A percentile compares a stretch with the other conserved stretches of the same genome.
Evolutionary conservation across 2,797 vertebrate genomes (phyloP).

Genomic region (Nannoperca obscura): DNA sequence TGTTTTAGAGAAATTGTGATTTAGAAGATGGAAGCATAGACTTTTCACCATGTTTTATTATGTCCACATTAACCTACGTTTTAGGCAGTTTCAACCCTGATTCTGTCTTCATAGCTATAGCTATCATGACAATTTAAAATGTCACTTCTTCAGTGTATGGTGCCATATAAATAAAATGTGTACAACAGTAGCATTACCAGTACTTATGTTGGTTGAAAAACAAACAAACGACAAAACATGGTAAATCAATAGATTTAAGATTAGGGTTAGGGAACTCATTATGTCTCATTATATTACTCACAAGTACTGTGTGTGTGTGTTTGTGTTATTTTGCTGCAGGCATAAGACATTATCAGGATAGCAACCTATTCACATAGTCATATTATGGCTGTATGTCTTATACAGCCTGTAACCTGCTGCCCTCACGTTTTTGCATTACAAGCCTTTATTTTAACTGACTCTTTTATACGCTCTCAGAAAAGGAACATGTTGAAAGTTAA

Average conservation of each 20-base stretch:
- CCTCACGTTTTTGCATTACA: background rate
- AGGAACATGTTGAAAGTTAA: background rate
- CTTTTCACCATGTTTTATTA: background rate
- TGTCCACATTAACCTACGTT: too few relatives aligned
- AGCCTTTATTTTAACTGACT: background rate
- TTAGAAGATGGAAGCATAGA: background rate
- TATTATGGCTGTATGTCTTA: background rate
- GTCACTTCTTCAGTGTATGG: too few relatives aligned
- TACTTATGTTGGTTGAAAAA: background rate
- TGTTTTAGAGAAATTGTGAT: background rate
- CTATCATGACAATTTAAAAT: too few relatives aligned
- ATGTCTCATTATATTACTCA: too few relatives aligned
- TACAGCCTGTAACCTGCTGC: background rate
- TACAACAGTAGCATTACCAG: background rate
- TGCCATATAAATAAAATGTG: background rate
- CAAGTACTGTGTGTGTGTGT: background rate
- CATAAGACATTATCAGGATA: background rate
- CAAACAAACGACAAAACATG: too few relatives aligned
- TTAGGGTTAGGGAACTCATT: background rate
- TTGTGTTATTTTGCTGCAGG: background rate
- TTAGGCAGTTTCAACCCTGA: too few relatives aligned
- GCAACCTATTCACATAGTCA: background rate
- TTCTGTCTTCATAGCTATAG: too few relatives aligned
- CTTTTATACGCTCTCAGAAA: slow-evolving; percentile 4
- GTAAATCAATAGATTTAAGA: background rate